Evolutionary conservation across 2,113 vertebrate species (phyloP), one percentile per base, ranked within the genome.

Genomic region (Psittacula cyanocephala): DNA sequence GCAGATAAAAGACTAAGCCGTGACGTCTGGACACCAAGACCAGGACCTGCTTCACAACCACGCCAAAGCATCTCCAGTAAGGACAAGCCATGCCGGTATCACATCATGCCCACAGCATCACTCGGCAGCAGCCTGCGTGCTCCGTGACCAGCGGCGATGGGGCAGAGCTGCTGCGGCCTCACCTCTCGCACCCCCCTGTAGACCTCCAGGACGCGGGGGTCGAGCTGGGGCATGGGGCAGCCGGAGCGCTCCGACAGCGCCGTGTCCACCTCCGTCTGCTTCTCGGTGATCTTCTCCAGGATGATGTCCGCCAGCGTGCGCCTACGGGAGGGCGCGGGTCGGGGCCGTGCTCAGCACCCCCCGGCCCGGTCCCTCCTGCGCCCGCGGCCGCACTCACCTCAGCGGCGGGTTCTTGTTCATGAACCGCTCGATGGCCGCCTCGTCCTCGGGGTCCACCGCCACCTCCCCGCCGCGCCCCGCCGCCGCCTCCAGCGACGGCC

Each of bases 211-310:
- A 99, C 93, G 3, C 99, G 98, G 11, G 99, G 98, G 64, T 99
- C 99, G 10, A 99, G 97, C 91, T 99, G 99, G 9, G 99, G 98
- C 98, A 99, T 92, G 17, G 98, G 99, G 49, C 93, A 95, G 41
- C 99, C 99, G 0, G 99, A 99, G 22, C 98, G 60, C 94, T 99
- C 99, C 0, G 99, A 99, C 98, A 99, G 98, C 46, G 98, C 98
- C 0, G 98, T 99, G 43, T 98, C 98, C 13, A 99, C 99, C 95
- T 99, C 99, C 0, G 99, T 99, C 97, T 99, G 98, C 97, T 99
- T 99, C 97, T 99, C 99, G 0, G 99, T 99, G 85, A 99, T 98
- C 97, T 99, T 99, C 97, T 99, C 99, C 99, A 99, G 98, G 95
- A 99, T 99, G 85, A 99, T 98, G 88, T 99, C 99, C 0, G 99